Evolutionary conservation across 2,888 invertebrate species (phyloP).

Genomic region (Eupithecia centaureata): DNA sequence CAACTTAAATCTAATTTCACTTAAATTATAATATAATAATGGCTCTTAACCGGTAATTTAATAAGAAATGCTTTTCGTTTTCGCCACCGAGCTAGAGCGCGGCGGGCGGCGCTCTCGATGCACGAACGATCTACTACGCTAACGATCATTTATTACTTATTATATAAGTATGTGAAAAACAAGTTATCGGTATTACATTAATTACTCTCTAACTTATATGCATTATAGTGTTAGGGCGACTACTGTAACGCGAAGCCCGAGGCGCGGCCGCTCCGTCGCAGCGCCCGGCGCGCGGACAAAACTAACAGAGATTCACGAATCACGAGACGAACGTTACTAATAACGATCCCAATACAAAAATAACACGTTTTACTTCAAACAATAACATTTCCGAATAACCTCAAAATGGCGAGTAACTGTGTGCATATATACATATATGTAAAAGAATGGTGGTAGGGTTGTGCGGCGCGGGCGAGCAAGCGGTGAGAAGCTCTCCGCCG

Average conservation of each 20-base stretch:
- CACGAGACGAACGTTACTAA: constrained; percentile 53
- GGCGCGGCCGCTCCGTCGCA: constrained; percentile 37
- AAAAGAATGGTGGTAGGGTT: constrained; percentile 51
- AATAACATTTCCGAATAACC: constrained; percentile 64
- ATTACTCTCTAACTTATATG: constrained; percentile 65
- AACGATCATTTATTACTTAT: constrained; percentile 78
- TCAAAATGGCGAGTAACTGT: no score
- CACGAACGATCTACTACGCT: constrained; percentile 74
- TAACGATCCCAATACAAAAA: constrained; percentile 76
- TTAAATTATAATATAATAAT: constrained; percentile 82
- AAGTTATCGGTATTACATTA: constrained; percentile 70
- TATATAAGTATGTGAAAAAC: constrained; percentile 80
- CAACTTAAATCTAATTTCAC: constrained; percentile 81
- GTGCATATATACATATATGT: constrained; percentile 80
- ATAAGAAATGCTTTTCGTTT: constrained; percentile 83
- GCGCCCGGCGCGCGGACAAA: constrained; percentile 46
- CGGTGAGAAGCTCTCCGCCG: constrained; percentile 81
- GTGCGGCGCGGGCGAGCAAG: constrained; percentile 61
- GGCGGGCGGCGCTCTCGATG: constrained; percentile 65
- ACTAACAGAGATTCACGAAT: constrained; percentile 51
- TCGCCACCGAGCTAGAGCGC: constrained; percentile 77
- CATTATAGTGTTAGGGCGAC: constrained; percentile 62
- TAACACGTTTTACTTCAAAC: constrained; percentile 74
- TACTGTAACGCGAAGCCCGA: constrained; percentile 54
- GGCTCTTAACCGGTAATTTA: constrained; percentile 81